Evolutionary conservation across 2,113 vertebrate genomes (phyloP), one percentile per base, ranked within the genome.

Genomic region (human (Homo sapiens)): DNA sequence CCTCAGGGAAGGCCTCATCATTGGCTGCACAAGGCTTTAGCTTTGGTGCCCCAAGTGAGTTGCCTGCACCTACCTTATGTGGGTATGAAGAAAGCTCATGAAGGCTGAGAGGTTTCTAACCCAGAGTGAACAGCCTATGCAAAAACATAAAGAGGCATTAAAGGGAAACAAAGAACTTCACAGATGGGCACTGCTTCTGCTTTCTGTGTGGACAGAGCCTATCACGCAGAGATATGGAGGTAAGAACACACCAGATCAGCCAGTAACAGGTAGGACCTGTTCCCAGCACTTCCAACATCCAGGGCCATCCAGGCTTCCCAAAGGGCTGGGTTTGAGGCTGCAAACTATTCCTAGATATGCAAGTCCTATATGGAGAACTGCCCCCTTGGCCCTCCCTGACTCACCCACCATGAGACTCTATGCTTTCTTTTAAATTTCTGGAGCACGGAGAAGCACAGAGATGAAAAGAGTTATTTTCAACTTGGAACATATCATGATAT

Each of bases 71-170:
- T 68, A 45, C 43, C 27, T 94, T 12, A 32, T 0, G 7, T 23
- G 35, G 8, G 17, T 78, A 22, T 80, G 9, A 90, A 96, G 48
- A 52, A 90, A 94, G 81, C 79, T 82, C 52, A 55, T 25, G 72
- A 78, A 90, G 45, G 10, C 64, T 83, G 59, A 72, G 48, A 90
- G 18, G 1, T 64, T 89, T 89, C 88, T 72, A 43, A 86, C 57
- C 81, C 83, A 76, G 27, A 86, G 52, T 52, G 52, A 68, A 57
- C 23, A 93, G 85, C 30, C 72, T 32, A 32, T 50, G 45, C 76
- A 94, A 87, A 92, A 84, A 90, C 75, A n/a, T 79, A 52, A 87
- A 94, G 64, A 83, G 87, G 76, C 13, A 50, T 64, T 93, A 25
- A 57, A 72, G 30, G 78, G 55, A 80, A 89, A 86, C 78, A 87